These are phyloP conservation scores for Coremacera marginata DNA, from an alignment of 2,888 invertebrate genomes.

Conservation along the genomic window DNA sequence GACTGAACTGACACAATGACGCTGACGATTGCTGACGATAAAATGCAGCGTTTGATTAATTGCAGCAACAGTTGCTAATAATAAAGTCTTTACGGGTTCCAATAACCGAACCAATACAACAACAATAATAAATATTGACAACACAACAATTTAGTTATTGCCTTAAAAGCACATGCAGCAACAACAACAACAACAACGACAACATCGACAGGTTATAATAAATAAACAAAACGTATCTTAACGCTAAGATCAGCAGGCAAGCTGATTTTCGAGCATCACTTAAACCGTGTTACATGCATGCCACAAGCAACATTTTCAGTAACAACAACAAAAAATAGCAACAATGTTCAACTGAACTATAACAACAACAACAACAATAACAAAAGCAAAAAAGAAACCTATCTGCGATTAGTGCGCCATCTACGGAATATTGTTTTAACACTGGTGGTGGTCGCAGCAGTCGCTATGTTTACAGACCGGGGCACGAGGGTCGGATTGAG, in stretches of 20 bases:
- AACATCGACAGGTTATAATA: conserved; percentile 4
- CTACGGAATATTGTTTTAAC: not conserved
- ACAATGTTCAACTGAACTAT: not conserved
- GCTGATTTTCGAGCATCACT: conserved; percentile 13
- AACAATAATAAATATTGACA: conserved; percentile 1
- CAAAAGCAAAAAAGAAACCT: not conserved
- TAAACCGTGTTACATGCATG: not conserved
- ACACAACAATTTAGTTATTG: not conserved
- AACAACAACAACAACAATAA: not conserved
- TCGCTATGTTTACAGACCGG: too few species aligned
- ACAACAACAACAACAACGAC: not conserved
- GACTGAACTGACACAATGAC: conserved; percentile 3
- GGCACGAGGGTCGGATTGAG: too few species aligned
- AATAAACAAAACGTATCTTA: conserved; percentile 24
- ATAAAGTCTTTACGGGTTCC: conserved; percentile 13
- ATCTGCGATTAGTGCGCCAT: not conserved
- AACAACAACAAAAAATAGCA: conserved; percentile 6
- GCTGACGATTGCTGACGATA: not conserved
- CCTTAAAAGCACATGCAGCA: not conserved
- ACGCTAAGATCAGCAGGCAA: not conserved
- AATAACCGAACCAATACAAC: not conserved
- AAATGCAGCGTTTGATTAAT: conserved; percentile 22
- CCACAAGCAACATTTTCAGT: not conserved
- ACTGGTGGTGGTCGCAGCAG: not conserved
- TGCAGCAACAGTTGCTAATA: conserved; percentile 28